A percentile compares a stretch with the other conserved stretches of the same genome.
Evolutionary conservation across 1,140 invertebrate genomes (phyloP).

Genomic region (Papilio helenus): DNA sequence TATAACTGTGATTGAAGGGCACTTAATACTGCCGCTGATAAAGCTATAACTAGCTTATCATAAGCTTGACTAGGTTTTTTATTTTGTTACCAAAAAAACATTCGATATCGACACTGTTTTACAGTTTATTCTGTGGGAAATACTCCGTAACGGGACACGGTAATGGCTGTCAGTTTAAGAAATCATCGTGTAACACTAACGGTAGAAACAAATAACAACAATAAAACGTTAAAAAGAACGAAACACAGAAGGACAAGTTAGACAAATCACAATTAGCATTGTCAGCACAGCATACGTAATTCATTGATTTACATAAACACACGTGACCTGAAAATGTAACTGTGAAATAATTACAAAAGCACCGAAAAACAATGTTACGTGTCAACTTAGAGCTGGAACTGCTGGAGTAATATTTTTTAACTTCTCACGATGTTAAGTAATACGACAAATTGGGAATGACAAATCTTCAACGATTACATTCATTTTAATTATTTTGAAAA

Average conservation of each 20-base stretch:
- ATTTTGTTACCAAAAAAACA: background rate
- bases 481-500: background rate
- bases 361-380: constrained; percentile 21
- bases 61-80: background rate
- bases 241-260: constrained; percentile 43
- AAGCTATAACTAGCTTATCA: background rate
- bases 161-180: constrained; percentile 8
- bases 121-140: background rate
- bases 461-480: background rate
- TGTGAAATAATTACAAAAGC: constrained; percentile 16
- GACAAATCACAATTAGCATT: constrained; percentile 45
- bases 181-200: constrained; percentile 23
- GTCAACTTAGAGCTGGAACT: background rate
- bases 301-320: constrained; percentile 57
- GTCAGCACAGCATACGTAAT: constrained; percentile 58
- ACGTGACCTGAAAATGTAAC: constrained; percentile 60
- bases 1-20: constrained; percentile 49
- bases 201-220: background rate
- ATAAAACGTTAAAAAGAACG: constrained; percentile 20
- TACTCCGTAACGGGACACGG: background rate
- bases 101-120: background rate
- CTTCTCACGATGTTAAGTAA: background rate
- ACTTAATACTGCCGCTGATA: constrained; percentile 16
- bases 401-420: background rate
- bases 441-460: background rate